phyloP scores from a whole-genome alignment of 2,888 invertebrate genomes.

The Yponomeuta evonymella region DNA sequence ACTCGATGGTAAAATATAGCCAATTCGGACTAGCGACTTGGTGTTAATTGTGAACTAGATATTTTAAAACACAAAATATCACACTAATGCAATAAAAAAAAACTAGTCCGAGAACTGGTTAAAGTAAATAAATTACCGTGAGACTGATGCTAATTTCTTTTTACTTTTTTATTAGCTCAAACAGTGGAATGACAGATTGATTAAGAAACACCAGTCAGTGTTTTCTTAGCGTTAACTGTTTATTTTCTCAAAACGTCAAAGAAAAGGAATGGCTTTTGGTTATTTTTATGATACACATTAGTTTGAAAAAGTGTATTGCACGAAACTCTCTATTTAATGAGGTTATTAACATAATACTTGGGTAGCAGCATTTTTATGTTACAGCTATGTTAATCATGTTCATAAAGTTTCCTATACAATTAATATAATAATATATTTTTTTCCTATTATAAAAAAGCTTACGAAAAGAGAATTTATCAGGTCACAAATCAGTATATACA shows the following conservation, averaged over 20 bases:
- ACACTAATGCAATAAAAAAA: background rate
- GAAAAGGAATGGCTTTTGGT: background rate
- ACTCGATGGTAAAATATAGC: conserved; percentile 3
- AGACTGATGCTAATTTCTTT: conserved; percentile 5
- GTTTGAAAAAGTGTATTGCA: background rate
- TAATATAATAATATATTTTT: no score
- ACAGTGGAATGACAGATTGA: conserved; percentile 3
- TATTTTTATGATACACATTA: background rate
- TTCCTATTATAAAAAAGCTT: no score
- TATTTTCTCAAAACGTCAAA: background rate
- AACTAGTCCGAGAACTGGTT: conserved; percentile 11
- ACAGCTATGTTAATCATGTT: no score
- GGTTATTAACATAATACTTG: background rate
- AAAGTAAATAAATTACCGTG: conserved; percentile 12
- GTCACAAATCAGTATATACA: no score
- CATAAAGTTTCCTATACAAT: no score
- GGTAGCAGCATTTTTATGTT: background rate
- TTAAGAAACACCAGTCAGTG: conserved; percentile 1
- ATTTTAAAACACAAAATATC: conserved; percentile 10
- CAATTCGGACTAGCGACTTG: conserved; percentile 8
- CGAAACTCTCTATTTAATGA: background rate
- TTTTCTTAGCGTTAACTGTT: background rate
- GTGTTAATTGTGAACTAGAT: conserved; percentile 15
- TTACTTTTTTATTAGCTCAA: conserved; percentile 1
- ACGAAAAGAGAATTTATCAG: no score